Conservation (phyloP, 2,797 vertebrate genomes). For the Coccyzus lansbergi region DNA sequence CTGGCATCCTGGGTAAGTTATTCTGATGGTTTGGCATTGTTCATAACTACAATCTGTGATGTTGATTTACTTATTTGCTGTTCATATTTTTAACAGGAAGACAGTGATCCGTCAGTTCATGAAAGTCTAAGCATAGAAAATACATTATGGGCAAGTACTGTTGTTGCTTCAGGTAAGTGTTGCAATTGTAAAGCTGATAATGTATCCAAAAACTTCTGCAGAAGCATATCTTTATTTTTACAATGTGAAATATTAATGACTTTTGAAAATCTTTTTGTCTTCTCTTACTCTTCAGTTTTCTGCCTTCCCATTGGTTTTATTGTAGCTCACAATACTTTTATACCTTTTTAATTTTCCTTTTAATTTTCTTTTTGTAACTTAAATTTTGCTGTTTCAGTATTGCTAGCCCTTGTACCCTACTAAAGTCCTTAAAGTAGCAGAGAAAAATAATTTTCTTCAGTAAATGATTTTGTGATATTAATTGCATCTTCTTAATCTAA, state of each 20-base stretch:
- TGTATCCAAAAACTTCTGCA: background rate
- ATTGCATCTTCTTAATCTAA: background rate
- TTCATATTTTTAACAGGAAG: conserved; percentile 82
- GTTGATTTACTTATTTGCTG: background rate
- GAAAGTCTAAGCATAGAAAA: conserved; percentile 97
- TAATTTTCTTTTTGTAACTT: background rate
- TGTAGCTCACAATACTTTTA: background rate
- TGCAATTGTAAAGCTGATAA: background rate
- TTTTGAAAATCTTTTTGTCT: background rate
- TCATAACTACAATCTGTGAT: background rate
- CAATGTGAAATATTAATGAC: background rate
- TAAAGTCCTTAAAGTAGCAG: background rate
- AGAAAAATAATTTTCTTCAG: background rate
- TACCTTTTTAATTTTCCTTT: background rate
- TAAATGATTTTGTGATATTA: background rate
- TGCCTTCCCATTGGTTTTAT: background rate
- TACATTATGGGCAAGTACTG: conserved; percentile 95
- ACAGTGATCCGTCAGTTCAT: conserved; percentile 89
- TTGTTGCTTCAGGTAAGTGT: conserved; percentile 92
- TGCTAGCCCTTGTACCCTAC: background rate
- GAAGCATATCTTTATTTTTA: background rate
- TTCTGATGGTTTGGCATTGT: background rate
- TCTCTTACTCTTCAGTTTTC: background rate
- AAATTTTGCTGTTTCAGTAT: background rate
- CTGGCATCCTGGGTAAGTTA: background rate